Base-by-base conservation (phyloP, 2,113 vertebrate genomes). In the Pseudopipra pipra region DNA sequence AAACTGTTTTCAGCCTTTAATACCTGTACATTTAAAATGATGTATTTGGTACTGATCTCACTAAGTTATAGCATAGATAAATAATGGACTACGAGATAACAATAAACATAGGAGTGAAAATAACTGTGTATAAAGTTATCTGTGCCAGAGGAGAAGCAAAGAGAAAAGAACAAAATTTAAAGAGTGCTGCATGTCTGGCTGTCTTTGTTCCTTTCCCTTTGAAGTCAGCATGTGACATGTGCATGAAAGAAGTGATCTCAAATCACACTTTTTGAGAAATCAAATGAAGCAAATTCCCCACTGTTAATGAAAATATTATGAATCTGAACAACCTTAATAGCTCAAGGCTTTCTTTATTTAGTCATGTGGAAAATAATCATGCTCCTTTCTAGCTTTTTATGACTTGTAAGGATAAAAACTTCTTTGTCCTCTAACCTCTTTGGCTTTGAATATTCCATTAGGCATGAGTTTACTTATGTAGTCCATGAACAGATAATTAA, bases 291-390 rank as follows among this genome's bases (percentile, higher is more conserved):
- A 90, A 92, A 47, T 89, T 91, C 85, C 33, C 84, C 31, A 74
- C 25, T 83, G 65, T 49, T 89, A 83, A 84, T 56, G 68, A 96
- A 96, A 88, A 71, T 81, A 94, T 85, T 95, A 92, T 76, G 55
- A 94, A 52, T 75, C 37, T 75, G 73, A 94, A 87, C 47, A 54
- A 17, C 6, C 28, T 72, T 91, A 87, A 87, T 90, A 59, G 25
- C 67, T 93, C 20, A 66, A 80, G 21, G 5, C 9, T 84, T 86
- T 8, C 20, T 75, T 44, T 84, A 79, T 83, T 91, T 91, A 94
- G 43, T 63, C 18, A 86, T 62, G 21, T 72, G 78, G 9, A 15
- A 92, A 82, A 89, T 18, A 72, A 47, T 27, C 19, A 54, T 85
- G 28, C 0, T 35, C 43, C 46, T 82, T 75, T 56, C 71, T 66